Percentiles rank a stretch among this genome's conserved stretches.
Evolutionary conservation across 2,888 invertebrate species (phyloP).

Genomic region (Agonopterix subpropinquella): DNA sequence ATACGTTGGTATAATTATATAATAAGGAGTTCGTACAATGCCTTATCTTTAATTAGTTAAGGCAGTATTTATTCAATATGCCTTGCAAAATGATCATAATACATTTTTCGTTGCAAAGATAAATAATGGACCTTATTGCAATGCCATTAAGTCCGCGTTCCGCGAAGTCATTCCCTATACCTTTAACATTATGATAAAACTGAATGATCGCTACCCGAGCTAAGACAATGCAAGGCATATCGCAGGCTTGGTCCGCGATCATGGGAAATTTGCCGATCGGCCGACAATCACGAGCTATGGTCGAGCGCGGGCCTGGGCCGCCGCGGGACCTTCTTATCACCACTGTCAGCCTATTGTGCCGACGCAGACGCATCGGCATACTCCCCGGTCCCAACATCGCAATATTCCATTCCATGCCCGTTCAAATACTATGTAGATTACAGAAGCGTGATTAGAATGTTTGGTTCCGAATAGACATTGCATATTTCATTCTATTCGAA

Average conservation of each 20-base stretch:
- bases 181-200: constrained; percentile 21
- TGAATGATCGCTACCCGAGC: constrained; percentile 25
- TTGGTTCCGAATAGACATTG: constrained; percentile 17
- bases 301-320: constrained; percentile 21
- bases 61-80: no score
- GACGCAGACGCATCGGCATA: constrained; percentile 15
- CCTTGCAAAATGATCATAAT: no score
- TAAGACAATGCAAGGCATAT: constrained; percentile 41
- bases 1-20: constrained; percentile 3
- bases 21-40: constrained; percentile 2
- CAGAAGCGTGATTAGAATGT: constrained; percentile 46
- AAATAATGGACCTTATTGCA: no score
- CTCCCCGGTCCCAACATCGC: constrained; percentile 33
- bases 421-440: constrained; percentile 52
- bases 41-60: not conserved
- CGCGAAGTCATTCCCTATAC: not conserved
- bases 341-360: constrained; percentile 40
- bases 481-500: constrained; percentile 5
- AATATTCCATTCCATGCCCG: constrained; percentile 56
- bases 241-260: constrained; percentile 42
- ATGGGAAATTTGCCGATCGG: constrained; percentile 59
- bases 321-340: constrained; percentile 41
- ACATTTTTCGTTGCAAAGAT: no score
- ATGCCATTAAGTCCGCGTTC: not conserved
- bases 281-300: constrained; percentile 30